These are phyloP conservation scores for Cryptotermes secundus DNA, from an alignment of 1,140 invertebrate genomes.

Conservation along the genomic window DNA sequence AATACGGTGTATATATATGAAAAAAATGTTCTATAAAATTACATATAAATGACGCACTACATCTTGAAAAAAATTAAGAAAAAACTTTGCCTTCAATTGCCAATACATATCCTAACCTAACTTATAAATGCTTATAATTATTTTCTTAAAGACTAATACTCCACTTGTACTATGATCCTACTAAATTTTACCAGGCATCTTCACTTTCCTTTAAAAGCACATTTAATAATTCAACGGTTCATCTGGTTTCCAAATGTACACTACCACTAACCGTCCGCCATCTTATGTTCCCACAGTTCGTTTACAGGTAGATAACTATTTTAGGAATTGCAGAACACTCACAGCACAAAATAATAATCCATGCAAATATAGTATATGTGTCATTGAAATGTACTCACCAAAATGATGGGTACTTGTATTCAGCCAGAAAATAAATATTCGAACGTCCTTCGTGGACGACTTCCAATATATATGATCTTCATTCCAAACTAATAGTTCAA, in stretches of 20 bases:
- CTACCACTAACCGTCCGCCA: conserved; percentile 1
- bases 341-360: conserved; percentile 5
- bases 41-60: too few species aligned
- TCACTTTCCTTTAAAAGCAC: conserved; percentile 5
- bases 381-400: conserved; percentile 2
- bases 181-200: background rate
- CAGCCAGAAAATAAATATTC: conserved; percentile 4
- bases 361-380: background rate
- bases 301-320: conserved; percentile 13
- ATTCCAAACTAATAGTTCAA: background rate
- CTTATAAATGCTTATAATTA: background rate
- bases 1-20: too few species aligned
- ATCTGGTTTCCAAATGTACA: background rate
- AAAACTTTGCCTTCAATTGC: background rate
- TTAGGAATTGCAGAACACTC: conserved; percentile 4
- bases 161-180: background rate
- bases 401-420: conserved; percentile 6
- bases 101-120: background rate
- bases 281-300: background rate
- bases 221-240: background rate
- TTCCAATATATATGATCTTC: background rate
- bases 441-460: background rate
- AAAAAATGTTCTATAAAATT: too few species aligned
- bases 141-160: background rate
- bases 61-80: too few species aligned